These are phyloP conservation scores for Chascanopsetta lugubris DNA, from an alignment of 2,113 vertebrate species.

Conservation along the genomic window DNA sequence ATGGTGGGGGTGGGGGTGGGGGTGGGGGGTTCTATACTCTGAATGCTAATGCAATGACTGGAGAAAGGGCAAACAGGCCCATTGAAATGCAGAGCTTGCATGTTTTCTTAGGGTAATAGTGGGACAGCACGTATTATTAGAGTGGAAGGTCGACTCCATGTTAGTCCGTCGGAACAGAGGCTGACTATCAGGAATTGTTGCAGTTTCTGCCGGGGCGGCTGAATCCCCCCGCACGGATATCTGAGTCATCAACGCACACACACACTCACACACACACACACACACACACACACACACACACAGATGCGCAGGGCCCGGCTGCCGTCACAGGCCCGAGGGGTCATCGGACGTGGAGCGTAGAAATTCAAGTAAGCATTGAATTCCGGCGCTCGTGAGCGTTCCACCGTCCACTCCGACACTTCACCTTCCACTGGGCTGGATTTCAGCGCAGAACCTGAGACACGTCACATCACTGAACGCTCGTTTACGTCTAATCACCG, in stretches of 20 bases:
- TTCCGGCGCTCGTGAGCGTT: slow-evolving; percentile 30
- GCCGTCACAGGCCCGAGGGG: slow-evolving; percentile 9
- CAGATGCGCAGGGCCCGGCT: slow-evolving; percentile 31
- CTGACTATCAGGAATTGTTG: slow-evolving; percentile 59
- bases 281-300: too few species aligned
- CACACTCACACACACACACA: too few species aligned
- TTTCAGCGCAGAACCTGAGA: slow-evolving; percentile 62
- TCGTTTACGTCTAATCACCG: slow-evolving; percentile 78
- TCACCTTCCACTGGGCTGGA: slow-evolving; percentile 60
- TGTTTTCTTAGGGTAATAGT: slow-evolving; percentile 85
- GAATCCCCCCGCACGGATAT: slow-evolving; percentile 52
- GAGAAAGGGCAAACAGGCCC: slow-evolving; percentile 79
- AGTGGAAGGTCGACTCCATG: slow-evolving; percentile 74
- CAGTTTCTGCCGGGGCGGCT: slow-evolving; percentile 57
- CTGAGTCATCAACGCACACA: too few species aligned
- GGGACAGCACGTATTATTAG: slow-evolving; percentile 67
- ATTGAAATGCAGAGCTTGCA: slow-evolving; percentile 81
- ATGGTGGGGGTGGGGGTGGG: slow-evolving; percentile 2
- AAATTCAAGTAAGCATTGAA: slow-evolving; percentile 59
- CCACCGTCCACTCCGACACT: slow-evolving; percentile 21
- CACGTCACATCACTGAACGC: slow-evolving; percentile 69
- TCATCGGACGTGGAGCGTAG: slow-evolving; percentile 39
- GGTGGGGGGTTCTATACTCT: slow-evolving; percentile 54
- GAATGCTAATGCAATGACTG: slow-evolving; percentile 79
- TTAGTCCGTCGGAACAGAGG: slow-evolving; percentile 64